phyloP scores from a whole-genome alignment of 2,797 vertebrate genomes.

The Lerista edwardsae region DNA sequence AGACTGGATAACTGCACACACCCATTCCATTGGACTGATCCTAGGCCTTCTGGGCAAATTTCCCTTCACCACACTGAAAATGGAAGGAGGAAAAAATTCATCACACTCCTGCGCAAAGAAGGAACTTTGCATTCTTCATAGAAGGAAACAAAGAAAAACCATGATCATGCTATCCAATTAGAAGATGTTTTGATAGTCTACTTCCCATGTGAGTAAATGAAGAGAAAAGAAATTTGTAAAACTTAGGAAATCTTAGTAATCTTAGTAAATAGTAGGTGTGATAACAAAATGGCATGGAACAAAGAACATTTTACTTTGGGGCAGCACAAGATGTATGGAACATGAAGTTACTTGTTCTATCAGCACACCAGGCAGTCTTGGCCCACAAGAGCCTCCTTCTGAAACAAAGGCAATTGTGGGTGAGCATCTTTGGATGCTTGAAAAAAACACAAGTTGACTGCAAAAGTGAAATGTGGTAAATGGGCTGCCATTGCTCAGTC shows the following conservation, averaged over 20 bases:
- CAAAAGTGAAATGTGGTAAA: not conserved
- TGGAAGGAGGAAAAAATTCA: conserved; percentile 23
- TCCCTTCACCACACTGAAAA: conserved; percentile 1
- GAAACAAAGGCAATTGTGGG: not conserved
- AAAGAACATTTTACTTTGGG: not conserved
- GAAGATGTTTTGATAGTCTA: not conserved
- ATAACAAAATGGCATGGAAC: not conserved
- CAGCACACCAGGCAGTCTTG: not conserved
- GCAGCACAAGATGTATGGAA: not conserved
- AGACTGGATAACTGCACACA: not conserved
- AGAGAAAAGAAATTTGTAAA: not conserved
- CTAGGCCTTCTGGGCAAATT: not conserved
- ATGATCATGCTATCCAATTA: not conserved
- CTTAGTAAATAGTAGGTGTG: not conserved
- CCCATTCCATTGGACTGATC: not conserved
- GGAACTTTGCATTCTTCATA: conserved; percentile 14
- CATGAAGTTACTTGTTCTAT: not conserved
- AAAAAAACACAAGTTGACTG: no score
- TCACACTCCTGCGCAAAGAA: not conserved
- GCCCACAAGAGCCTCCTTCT: not conserved
- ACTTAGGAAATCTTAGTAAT: not conserved
- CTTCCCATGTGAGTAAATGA: not conserved
- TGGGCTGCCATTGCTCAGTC: no score
- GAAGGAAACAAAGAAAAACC: not conserved
- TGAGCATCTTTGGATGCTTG: not conserved